phyloP scores from a whole-genome alignment of 2,797 vertebrate genomes.

The Anabas testudineus region DNA sequence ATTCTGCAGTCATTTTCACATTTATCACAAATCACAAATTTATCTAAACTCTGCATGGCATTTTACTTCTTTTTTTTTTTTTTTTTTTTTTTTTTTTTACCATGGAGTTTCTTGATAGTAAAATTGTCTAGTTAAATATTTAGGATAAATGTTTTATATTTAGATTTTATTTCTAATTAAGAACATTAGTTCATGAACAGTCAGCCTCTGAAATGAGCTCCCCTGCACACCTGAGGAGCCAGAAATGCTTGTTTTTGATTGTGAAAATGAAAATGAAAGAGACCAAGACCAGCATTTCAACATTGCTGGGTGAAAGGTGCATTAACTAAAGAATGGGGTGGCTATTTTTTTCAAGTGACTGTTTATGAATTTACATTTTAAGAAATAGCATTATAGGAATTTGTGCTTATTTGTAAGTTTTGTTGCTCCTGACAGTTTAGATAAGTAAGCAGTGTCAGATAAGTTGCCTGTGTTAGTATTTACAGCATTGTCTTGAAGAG shows the following conservation, averaged over 20 bases:
- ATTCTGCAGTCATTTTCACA: constrained; percentile 7
- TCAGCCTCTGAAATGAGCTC: constrained; percentile 34
- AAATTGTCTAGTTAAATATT: constrained; percentile 9
- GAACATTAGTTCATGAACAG: constrained; percentile 43
- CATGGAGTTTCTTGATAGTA: not conserved
- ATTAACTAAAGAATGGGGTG: constrained; percentile 1
- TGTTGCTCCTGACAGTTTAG: constrained; percentile 11
- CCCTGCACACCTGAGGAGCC: constrained; percentile 4
- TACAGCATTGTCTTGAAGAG: constrained; percentile 1
- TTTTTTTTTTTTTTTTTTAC: not conserved
- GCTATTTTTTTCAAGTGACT: constrained; percentile 27
- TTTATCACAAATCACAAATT: not conserved
- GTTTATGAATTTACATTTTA: constrained; percentile 42
- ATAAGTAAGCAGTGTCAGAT: not conserved
- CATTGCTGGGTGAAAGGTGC: not conserved
- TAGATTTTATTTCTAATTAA: too few relatives aligned
- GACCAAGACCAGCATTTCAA: not conserved
- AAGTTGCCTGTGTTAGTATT: not conserved
- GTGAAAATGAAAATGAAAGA: constrained; percentile 14
- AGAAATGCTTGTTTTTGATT: constrained; percentile 25
- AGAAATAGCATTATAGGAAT: constrained; percentile 6
- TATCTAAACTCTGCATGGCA: constrained; percentile 32
- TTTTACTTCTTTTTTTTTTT: constrained; percentile 24
- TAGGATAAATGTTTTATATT: constrained; percentile 16
- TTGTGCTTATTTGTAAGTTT: not conserved